Base-by-base conservation (phyloP, 2,797 vertebrate genomes). In the Catostomus latipinnis region DNA sequence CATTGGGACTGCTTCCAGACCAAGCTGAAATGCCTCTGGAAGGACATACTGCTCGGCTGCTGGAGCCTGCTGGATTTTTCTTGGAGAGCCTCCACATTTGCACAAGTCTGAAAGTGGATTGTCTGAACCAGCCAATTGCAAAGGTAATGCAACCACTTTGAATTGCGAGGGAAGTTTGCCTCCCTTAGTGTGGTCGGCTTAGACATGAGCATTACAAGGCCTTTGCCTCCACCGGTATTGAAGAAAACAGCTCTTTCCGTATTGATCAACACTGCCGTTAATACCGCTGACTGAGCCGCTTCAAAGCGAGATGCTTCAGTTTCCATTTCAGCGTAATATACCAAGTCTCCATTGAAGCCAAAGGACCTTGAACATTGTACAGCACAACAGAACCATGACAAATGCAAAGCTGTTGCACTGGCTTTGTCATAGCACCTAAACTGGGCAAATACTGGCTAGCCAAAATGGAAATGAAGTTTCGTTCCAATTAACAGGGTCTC, bases 21-120 rank as follows among this genome's bases (percentile, higher is more conserved):
- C 71, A 78, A 88, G 83, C 66, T 48, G 79, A 77, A 81, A 82
- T 90, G 90, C 85, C 90, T 88, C 87, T 90, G 87, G 81, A 84
- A 74, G 76, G 78, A 82, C 76, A 54, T 66, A 72, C 74, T 65
- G 61, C 50, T 77, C 70, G 71, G 52, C 54, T 67, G 69, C 60
- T 69, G 56, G 67, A 76, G 73, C 70, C 61, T 76, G 78, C 80
- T 76, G 62, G 82, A 85, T 85, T 83, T 82, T 83, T 83, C 74
- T 74, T 71, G 49, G 67, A 76, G 70, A 60, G 81, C 60, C 18
- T 48, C 61, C 73, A 18, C 66, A 76, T 83, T 74, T 74, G 79
- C 60, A 78, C 58, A 70, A 73, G 34, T 79, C 73, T 67, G 65
- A 62, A 67, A 68, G 62, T 66, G 79, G 80, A 81, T 83, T 72